phyloP scores from a whole-genome alignment of 2,888 invertebrate species.

The Strigamia crassipes region DNA sequence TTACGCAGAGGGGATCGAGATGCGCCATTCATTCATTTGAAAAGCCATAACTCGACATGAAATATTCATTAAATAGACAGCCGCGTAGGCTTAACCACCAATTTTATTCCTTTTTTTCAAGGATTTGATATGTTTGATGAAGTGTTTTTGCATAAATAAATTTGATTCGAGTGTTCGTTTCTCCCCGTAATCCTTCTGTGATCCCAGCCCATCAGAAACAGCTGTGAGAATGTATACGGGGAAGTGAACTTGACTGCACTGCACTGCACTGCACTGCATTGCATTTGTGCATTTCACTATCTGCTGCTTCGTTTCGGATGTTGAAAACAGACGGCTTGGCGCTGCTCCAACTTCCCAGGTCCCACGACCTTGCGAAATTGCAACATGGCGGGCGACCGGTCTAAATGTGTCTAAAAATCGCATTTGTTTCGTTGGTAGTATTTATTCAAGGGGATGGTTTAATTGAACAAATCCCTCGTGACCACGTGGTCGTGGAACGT shows the following conservation, averaged over 20 bases:
- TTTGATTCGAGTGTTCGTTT: background rate
- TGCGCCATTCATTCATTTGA: conserved; percentile 5
- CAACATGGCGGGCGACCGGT: no score
- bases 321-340: background rate
- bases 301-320: background rate
- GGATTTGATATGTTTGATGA: background rate
- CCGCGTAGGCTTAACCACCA: background rate
- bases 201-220: background rate
- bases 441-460: no score
- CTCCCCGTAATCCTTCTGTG: background rate
- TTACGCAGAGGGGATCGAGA: background rate
- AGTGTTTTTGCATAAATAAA: background rate
- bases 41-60: conserved; percentile 5
- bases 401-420: no score
- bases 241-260: background rate
- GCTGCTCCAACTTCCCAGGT: background rate
- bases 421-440: no score
- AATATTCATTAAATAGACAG: conserved; percentile 27
- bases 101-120: background rate
- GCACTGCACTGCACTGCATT: background rate
- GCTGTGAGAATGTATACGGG: background rate
- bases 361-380: no score
- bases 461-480: conserved; percentile 10
- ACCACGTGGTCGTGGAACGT: background rate
- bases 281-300: background rate